Evolutionary conservation across 2,888 invertebrate species (phyloP), one percentile per base, ranked within the genome.

Genomic region (Heliconius hortense): DNA sequence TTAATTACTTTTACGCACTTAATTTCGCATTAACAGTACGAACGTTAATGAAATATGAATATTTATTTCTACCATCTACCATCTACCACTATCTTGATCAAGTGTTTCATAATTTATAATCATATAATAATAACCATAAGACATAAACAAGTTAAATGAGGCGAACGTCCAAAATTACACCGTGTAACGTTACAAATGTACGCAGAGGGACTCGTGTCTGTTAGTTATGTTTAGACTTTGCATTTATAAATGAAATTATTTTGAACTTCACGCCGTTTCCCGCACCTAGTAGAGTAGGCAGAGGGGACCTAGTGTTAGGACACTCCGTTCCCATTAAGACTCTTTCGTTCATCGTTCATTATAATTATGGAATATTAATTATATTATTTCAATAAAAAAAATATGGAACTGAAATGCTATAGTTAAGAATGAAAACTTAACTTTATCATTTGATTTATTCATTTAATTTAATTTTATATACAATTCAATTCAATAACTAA

Each of bases 101-200:
- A 86, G 81, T 86, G 82, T 82, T 84, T 83, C 84, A 83, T 89
- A 88, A 88, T 87, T 89, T 88, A 87, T 86, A 85, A 84, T 86
- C 85, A 87, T 87, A 87, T 87, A 88, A 87, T 87, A 87, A 88
- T 89, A 87, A 89, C 85, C 82, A 86, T 84, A 82, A 84, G 84
- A 87, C 80, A 86, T 88, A 87, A 87, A 84, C 85, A 86, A 81
- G 85, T 84, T 90, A 88, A 89, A 89, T 89, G 88, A 89, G 88
- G 87, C 87, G 85, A 86, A 85, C 80, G 82, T 82, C 83, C 83
- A 81, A 85, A 87, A 88, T 88, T 87, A 84, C 85, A 82, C 83
- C 83, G 83, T 84, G 82, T 82, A 83, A 82, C 80, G 82, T 81
- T 81, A 82, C 83, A 77, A 83, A 82, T 80, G 81, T 82, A 56